Conservation (phyloP, 2,888 invertebrate species). For the Eristalinus sepulchralis region DNA sequence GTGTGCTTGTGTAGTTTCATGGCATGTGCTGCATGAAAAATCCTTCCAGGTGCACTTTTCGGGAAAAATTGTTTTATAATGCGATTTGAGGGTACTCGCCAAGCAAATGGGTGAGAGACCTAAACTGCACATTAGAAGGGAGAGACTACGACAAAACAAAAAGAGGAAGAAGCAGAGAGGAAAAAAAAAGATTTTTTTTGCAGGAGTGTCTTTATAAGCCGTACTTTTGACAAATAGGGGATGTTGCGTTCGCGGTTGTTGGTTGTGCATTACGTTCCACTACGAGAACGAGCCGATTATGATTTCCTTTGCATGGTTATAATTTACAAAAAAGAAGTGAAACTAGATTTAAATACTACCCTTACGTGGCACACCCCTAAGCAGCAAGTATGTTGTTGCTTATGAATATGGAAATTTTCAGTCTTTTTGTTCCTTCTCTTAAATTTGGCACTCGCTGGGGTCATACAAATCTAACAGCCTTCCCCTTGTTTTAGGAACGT, state of each 20-base stretch:
- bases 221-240: slow-evolving; percentile 58
- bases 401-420: slow-evolving; percentile 63
- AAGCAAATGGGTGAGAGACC: slow-evolving; percentile 60
- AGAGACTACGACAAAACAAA: slow-evolving; percentile 57
- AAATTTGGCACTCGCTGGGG: slow-evolving; percentile 38
- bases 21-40: slow-evolving; percentile 71
- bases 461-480: slow-evolving; percentile 53
- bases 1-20: slow-evolving; percentile 64
- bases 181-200: slow-evolving; percentile 41
- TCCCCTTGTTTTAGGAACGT: slow-evolving; percentile 24
- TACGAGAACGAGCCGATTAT: slow-evolving; percentile 50
- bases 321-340: slow-evolving; percentile 31
- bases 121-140: slow-evolving; percentile 65
- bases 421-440: slow-evolving; percentile 15
- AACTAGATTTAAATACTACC: slow-evolving; percentile 45
- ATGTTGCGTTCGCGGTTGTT: slow-evolving; percentile 62
- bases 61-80: slow-evolving; percentile 66
- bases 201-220: slow-evolving; percentile 60
- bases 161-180: neutral
- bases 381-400: slow-evolving; percentile 55
- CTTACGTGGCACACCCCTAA: slow-evolving; percentile 41
- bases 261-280: slow-evolving; percentile 34
- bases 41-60: slow-evolving; percentile 71
- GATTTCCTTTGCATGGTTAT: slow-evolving; percentile 60
- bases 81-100: slow-evolving; percentile 65